Base-by-base conservation (phyloP, 2,888 invertebrate genomes). In the Meta bourneti region DNA sequence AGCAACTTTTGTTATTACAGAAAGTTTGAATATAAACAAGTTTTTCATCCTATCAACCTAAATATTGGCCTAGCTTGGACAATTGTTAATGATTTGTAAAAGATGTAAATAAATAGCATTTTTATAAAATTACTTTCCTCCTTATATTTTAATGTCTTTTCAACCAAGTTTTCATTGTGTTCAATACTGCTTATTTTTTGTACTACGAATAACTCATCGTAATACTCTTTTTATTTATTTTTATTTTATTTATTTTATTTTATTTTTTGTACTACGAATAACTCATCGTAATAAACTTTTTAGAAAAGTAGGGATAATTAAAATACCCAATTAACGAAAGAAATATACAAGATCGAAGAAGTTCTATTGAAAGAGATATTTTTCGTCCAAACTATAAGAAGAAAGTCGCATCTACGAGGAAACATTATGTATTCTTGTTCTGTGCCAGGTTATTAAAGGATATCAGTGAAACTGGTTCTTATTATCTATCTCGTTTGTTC, bases 391-490 rank as follows among this genome's bases (percentile, higher is more conserved):
- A 20, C 48, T 82, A n/a, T 19, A 49, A 49, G 13, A 49, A 49
- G 13, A 49, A 8, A 52, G 61, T 11, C 5, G 11, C 19, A 19
- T 82, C 20, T n/a, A 70, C 19, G 20, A 72, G 49, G 16, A 52
- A 49, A 82, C 49, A 82, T 82, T 51, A 19, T 11, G n/a, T 20
- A 81, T 70, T 52, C 71, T 20, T 51, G 78, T 49, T 78, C 11
- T 75, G 19, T 48, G 20, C 6, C 20, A 34, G 79, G 79, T 71
- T 79, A 72, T 72, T 80, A 87, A 87, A 80, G 78, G 85, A 77
- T 78, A 78, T 19, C 16, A 61, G 51, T 69, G 48, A 80, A 87
- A 87, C 87, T 49, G 87, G 87, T 87, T 87, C 72, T 80, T 54
- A 19, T n/a, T 7, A 52, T 69, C 51, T 48, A 52, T n/a, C n/a